Conservation (phyloP, 1,140 invertebrate species). For the Habropoda laboriosa region DNA sequence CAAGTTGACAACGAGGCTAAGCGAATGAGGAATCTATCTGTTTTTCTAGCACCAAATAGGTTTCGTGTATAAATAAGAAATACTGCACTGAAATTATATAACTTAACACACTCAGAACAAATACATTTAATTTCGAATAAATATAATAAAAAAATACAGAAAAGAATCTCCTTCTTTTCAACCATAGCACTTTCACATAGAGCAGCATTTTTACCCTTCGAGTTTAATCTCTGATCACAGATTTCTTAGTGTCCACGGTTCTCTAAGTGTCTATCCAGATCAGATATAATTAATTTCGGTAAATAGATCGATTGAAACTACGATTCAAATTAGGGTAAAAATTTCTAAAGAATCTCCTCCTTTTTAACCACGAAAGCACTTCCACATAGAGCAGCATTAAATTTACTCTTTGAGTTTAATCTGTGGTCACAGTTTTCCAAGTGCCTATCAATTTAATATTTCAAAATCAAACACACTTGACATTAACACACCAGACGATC, state of each 20-base stretch:
- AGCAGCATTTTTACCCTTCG: not conserved
- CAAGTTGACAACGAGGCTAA: constrained; percentile 37
- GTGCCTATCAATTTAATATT: too few species aligned
- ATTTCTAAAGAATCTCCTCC: not conserved
- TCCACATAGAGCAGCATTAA: not conserved
- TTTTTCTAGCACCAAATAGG: too few species aligned
- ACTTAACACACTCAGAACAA: too few species aligned
- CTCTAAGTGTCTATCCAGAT: constrained; percentile 19
- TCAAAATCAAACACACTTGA: too few species aligned
- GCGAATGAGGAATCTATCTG: constrained; percentile 17
- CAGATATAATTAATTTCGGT: too few species aligned
- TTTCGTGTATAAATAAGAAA: not conserved
- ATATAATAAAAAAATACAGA: too few species aligned
- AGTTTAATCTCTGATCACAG: constrained; percentile 17
- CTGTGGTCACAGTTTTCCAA: constrained; percentile 28
- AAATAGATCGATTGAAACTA: too few species aligned
- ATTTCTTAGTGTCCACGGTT: too few species aligned
- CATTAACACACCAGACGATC: too few species aligned
- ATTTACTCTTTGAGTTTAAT: constrained; percentile 19
- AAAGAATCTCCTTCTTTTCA: too few species aligned
- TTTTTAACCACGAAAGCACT: not conserved
- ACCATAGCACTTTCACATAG: not conserved
- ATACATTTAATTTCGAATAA: too few species aligned
- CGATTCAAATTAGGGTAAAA: not conserved
- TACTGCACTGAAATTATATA: too few species aligned